Conservation (phyloP, 2,888 invertebrate species). For the Athetis lepigone region DNA sequence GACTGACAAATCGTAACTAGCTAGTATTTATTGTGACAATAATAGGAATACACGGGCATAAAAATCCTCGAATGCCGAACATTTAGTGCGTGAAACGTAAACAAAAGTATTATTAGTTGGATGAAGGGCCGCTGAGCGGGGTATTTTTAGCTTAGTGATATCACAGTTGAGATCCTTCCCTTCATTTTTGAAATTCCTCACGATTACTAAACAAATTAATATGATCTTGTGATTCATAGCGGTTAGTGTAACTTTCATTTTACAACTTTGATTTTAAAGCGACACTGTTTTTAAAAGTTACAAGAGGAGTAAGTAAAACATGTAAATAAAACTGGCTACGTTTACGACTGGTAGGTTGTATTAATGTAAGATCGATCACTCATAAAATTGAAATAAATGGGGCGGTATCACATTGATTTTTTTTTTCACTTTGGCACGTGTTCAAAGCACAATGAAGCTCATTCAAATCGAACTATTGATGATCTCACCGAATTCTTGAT, state of each 20-base stretch:
- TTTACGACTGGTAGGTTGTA: slow-evolving; percentile 32
- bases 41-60: slow-evolving; percentile 63
- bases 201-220: slow-evolving; percentile 55
- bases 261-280: not conserved
- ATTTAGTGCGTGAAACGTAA: slow-evolving; percentile 75
- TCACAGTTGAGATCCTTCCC: slow-evolving; percentile 77
- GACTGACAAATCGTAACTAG: slow-evolving; percentile 33
- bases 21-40: slow-evolving; percentile 66
- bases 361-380: slow-evolving; percentile 17
- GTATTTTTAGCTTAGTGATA: slow-evolving; percentile 81
- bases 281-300: too few species aligned
- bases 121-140: slow-evolving; percentile 77
- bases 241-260: slow-evolving; percentile 8
- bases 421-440: slow-evolving; percentile 67
- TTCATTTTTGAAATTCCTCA: slow-evolving; percentile 78
- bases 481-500: slow-evolving; percentile 69
- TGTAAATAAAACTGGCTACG: slow-evolving; percentile 1
- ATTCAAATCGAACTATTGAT: slow-evolving; percentile 64
- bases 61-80: slow-evolving; percentile 66
- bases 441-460: slow-evolving; percentile 64
- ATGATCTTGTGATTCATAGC: slow-evolving; percentile 40
- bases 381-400: slow-evolving; percentile 42
- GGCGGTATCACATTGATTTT: slow-evolving; percentile 41
- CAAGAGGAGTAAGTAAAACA: too few species aligned
- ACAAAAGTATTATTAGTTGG: slow-evolving; percentile 79